Base-by-base conservation (phyloP, 2,113 vertebrate genomes). In the Nanger granti region DNA sequence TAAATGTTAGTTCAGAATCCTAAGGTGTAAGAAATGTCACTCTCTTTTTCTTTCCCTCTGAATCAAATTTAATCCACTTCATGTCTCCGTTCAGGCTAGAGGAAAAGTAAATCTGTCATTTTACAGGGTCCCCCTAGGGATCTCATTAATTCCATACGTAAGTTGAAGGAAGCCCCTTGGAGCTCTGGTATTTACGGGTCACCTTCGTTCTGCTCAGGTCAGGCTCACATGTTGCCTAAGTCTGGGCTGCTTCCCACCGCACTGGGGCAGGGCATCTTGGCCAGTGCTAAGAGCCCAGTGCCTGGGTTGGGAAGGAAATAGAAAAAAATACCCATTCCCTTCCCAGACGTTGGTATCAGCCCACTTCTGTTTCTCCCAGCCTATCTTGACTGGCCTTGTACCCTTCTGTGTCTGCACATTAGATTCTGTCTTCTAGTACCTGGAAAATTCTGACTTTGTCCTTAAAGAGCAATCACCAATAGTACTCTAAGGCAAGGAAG, bases 381-480 rank as follows among this genome's bases (percentile, higher is more conserved):
- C 44, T 41, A 2, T 22, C 52, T 84, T 84, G 34, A 13, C 47
- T 59, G 31, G 8, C 26, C 49, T 41, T 47, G 1, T 60, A 52
- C 64, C 24, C 28, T 88, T 97, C 91, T 59, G 8, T 64, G 54
- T 89, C 76, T 7, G 12, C 5, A 7, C 0, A 31, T 59, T 18
- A 18, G 64, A 86, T 49, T 95, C 34, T 87, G 22, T 91, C 83
- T 73, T 95, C 79, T 83, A 59, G 34, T 54, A 14, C 69, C 90
- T 92, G n/a, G 57, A 82, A 96, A 93, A 64, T 92, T 92, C 73
- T 87, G 20, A 17, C 89, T 64, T 94, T 91, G 14, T 93, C 87
- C 73, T 89, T 96, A 89, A 93, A 55, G 76, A 83, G 37, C 85
- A 87, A 60, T 73, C 64, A 83, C 52, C 24, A 87, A 14, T 15